Evolutionary conservation across 2,113 vertebrate species (phyloP).

Genomic region (Romanogobio albipinnatus): DNA sequence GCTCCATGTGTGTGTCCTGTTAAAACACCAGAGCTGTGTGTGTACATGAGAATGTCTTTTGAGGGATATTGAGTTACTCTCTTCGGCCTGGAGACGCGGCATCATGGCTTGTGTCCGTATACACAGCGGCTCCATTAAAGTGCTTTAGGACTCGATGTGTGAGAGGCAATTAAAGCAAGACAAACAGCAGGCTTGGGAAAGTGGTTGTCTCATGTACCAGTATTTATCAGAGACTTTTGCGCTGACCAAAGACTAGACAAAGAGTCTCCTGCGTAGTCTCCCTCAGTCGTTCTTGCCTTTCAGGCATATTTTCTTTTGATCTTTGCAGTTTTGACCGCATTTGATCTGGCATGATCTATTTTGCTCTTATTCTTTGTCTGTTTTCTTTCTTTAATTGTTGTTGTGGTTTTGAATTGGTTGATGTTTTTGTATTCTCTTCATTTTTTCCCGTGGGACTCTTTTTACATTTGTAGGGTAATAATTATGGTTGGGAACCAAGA

Average conservation of each 20-base stretch:
- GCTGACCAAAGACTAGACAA: constrained; percentile 46
- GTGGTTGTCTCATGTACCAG: neutral
- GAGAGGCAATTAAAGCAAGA: constrained; percentile 50
- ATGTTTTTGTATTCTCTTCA: neutral
- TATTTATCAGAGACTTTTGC: constrained; percentile 48
- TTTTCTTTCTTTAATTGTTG: constrained; percentile 22
- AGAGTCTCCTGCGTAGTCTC: neutral
- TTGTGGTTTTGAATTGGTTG: neutral
- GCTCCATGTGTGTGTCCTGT: constrained; percentile 1
- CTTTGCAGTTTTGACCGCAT: constrained; percentile 6
- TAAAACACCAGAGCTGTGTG: constrained; percentile 37
- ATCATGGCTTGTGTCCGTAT: constrained; percentile 19
- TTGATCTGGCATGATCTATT: neutral
- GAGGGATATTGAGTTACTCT: constrained; percentile 42
- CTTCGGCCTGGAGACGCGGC: neutral
- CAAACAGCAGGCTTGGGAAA: constrained; percentile 11
- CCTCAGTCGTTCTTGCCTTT: neutral
- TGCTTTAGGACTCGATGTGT: neutral
- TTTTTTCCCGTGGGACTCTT: neutral
- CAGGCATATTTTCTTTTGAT: neutral
- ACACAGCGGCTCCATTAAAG: constrained; percentile 38
- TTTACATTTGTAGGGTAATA: neutral
- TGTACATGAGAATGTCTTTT: constrained; percentile 43
- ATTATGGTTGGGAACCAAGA: neutral
- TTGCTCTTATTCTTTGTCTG: neutral